Percentiles rank a stretch among this genome's conserved stretches.
Conservation (phyloP, 1,140 invertebrate genomes). For the Philopotamus ludificatus region DNA sequence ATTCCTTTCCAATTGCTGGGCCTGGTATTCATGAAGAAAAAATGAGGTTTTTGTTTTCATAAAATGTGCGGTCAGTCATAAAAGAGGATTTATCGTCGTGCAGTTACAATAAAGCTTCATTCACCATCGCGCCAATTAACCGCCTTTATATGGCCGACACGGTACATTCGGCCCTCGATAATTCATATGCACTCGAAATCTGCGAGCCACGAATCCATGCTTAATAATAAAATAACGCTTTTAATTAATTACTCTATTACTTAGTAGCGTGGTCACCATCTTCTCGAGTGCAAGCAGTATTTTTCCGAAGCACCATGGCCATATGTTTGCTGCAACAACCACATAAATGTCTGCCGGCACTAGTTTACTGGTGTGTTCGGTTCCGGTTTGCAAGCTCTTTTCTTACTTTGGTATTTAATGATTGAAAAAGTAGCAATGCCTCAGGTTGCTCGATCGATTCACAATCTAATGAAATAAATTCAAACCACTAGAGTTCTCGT, state of each 20-base stretch:
- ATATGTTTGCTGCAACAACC: slow-evolving; percentile 4
- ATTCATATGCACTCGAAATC: no score
- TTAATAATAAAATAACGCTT: not conserved
- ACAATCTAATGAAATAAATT: slow-evolving; percentile 39
- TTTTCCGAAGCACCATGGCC: not conserved
- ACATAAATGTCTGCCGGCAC: slow-evolving; percentile 22
- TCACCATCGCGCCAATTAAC: no score
- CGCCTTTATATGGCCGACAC: no score
- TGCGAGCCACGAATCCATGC: no score
- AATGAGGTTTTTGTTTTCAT: slow-evolving; percentile 1
- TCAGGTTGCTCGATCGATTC: slow-evolving; percentile 25
- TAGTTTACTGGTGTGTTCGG: slow-evolving; percentile 9
- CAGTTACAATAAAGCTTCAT: not conserved
- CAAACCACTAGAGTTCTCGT: slow-evolving; percentile 23
- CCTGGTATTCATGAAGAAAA: slow-evolving; percentile 19
- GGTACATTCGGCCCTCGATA: no score
- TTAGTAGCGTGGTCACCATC: no score
- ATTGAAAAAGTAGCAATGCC: slow-evolving; percentile 26
- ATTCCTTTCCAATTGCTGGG: slow-evolving; percentile 18
- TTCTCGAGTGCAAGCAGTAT: not conserved
- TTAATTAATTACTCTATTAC: no score
- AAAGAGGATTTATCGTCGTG: slow-evolving; percentile 18
- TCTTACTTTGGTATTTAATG: slow-evolving; percentile 19
- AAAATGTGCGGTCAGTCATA: slow-evolving; percentile 4
- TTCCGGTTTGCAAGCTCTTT: slow-evolving; percentile 1